Evolutionary conservation across 2,797 vertebrate genomes (phyloP).

Genomic region (Pyrocephalus nanus): DNA sequence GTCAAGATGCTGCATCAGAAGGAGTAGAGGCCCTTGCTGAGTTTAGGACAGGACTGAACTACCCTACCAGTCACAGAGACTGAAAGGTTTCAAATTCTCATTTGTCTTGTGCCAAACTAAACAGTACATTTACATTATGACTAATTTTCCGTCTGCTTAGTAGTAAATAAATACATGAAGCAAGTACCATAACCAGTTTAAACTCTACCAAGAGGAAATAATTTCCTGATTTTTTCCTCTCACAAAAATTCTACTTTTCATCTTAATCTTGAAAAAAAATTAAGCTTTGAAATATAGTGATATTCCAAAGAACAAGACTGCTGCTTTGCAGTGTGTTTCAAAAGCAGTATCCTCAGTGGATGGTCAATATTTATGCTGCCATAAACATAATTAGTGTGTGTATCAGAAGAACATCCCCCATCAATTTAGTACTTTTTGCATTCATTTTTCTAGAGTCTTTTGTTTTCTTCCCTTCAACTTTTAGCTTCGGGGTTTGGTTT

Average conservation of each 20-base stretch:
- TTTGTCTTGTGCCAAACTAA: neutral
- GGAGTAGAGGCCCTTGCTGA: neutral
- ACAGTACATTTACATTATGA: neutral
- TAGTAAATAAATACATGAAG: neutral
- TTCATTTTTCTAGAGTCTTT: neutral
- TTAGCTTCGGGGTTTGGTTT: neutral
- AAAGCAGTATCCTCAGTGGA: neutral
- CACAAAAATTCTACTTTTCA: neutral
- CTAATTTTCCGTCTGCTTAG: neutral
- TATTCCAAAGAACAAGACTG: neutral
- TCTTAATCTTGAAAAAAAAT: neutral
- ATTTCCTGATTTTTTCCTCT: neutral
- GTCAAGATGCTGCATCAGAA: neutral
- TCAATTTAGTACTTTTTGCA: neutral
- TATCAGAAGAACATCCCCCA: accelerated
- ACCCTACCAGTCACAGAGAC: neutral
- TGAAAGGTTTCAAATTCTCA: neutral
- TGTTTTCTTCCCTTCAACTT: neutral
- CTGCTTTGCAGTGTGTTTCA: neutral
- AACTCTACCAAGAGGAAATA: neutral
- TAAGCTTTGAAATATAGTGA: neutral
- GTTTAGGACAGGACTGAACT: neutral
- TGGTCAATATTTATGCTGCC: neutral
- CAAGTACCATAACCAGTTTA: neutral
- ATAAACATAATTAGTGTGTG: neutral